These are phyloP conservation scores for Acheta domesticus DNA, from an alignment of 2,888 invertebrate species.

Conservation along the genomic window DNA sequence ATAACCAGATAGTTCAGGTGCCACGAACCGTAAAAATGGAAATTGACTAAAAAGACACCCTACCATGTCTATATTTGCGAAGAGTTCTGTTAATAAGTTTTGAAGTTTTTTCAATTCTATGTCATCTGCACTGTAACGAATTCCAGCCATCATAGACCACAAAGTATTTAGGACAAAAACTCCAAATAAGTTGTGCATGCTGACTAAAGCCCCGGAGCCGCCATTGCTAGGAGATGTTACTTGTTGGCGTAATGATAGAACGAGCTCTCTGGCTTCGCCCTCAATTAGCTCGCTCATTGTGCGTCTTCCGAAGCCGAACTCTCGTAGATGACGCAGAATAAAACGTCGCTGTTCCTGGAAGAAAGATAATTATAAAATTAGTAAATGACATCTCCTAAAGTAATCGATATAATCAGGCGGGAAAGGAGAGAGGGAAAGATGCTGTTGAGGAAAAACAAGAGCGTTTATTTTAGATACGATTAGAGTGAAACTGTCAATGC, in stretches of 20 bases:
- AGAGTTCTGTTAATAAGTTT: slow-evolving; percentile 64
- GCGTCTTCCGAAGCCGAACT: slow-evolving; percentile 76
- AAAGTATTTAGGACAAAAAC: slow-evolving; percentile 70
- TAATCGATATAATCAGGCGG: too few species aligned
- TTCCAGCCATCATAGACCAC: slow-evolving; percentile 81
- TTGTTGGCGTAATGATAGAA: slow-evolving; percentile 53
- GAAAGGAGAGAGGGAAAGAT: too few species aligned
- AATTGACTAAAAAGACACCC: slow-evolving; percentile 78
- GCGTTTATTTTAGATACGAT: too few species aligned
- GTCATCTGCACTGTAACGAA: slow-evolving; percentile 56
- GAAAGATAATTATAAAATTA: background rate
- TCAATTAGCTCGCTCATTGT: slow-evolving; percentile 71
- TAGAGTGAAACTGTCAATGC: too few species aligned
- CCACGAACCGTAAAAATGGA: slow-evolving; percentile 64
- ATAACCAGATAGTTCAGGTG: slow-evolving; percentile 74
- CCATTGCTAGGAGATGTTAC: slow-evolving; percentile 39
- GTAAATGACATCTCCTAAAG: too few species aligned
- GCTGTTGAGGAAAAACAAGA: too few species aligned
- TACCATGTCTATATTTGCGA: slow-evolving; percentile 75
- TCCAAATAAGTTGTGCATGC: slow-evolving; percentile 70
- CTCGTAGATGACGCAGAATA: slow-evolving; percentile 69
- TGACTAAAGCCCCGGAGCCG: slow-evolving; percentile 51
- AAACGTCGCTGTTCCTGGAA: slow-evolving; percentile 71
- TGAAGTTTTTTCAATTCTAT: slow-evolving; percentile 65
- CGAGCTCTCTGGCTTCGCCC: slow-evolving; percentile 64